A percentile compares a stretch with the other conserved stretches of the same genome.
Conservation (phyloP, 2,797 vertebrate genomes). For the Bovichtus variegatus region DNA sequence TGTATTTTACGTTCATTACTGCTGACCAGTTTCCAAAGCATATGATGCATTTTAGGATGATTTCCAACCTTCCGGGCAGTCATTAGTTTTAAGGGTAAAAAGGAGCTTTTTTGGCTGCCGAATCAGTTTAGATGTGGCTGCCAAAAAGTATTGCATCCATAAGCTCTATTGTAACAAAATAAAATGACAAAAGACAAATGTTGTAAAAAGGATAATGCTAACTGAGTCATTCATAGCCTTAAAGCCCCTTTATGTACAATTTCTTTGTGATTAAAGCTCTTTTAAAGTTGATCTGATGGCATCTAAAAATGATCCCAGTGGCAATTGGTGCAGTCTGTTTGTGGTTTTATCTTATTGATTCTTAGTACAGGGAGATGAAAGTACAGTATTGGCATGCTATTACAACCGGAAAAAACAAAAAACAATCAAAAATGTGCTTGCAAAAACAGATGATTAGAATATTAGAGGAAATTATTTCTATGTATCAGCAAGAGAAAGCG, state of each 20-base stretch:
- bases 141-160: slow-evolving; percentile 14
- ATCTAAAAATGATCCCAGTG: neutral
- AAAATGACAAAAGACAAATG: slow-evolving; percentile 9
- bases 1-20: neutral
- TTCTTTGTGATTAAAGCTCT: neutral
- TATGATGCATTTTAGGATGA: slow-evolving; percentile 1
- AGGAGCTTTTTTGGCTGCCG: slow-evolving; percentile 3
- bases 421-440: too few relatives aligned
- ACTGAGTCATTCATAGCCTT: neutral
- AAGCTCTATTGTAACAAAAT: slow-evolving; percentile 2
- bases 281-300: neutral
- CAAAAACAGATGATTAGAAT: too few relatives aligned
- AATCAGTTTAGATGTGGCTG: neutral
- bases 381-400: neutral
- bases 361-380: too few relatives aligned
- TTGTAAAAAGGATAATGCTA: neutral
- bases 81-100: slow-evolving; percentile 7
- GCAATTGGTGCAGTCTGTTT: neutral
- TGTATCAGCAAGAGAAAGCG: too few relatives aligned
- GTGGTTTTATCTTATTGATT: neutral
- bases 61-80: slow-evolving; percentile 1
- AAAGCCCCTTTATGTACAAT: neutral
- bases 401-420: too few relatives aligned
- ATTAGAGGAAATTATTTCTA: too few relatives aligned
- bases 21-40: slow-evolving; percentile 6